phyloP scores from a whole-genome alignment of 1,140 invertebrate species.

The Goniozus legneri region DNA sequence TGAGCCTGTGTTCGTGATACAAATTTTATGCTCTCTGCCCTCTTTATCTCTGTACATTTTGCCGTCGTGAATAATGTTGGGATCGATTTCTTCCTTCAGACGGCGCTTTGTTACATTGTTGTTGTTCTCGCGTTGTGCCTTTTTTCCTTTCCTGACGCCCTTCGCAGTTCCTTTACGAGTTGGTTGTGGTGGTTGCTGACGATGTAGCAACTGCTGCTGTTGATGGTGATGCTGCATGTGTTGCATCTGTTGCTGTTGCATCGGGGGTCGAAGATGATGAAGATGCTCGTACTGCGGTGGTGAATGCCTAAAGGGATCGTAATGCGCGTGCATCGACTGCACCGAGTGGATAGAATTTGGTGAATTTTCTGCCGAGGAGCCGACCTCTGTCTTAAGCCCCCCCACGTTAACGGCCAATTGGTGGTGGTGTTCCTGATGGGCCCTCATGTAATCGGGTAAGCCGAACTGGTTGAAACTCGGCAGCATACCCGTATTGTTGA shows the following conservation, averaged over 20 bases:
- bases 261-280: slow-evolving; percentile 44
- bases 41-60: slow-evolving; percentile 30
- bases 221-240: not conserved
- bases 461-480: slow-evolving; percentile 64
- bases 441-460: slow-evolving; percentile 56
- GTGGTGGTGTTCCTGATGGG: slow-evolving; percentile 43
- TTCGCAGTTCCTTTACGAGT: not conserved
- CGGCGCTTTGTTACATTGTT: slow-evolving; percentile 38
- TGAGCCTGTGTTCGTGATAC: slow-evolving; percentile 31
- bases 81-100: slow-evolving; percentile 32
- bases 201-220: slow-evolving; percentile 17
- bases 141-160: not conserved
- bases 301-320: slow-evolving; percentile 44
- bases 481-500: slow-evolving; percentile 47
- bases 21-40: slow-evolving; percentile 23
- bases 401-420: slow-evolving; percentile 62
- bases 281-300: slow-evolving; percentile 43
- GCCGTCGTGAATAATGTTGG: slow-evolving; percentile 17
- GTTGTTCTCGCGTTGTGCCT: slow-evolving; percentile 25
- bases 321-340: slow-evolving; percentile 37
- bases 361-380: too few relatives aligned
- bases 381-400: slow-evolving; percentile 65
- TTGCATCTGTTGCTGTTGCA: slow-evolving; percentile 7
- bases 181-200: slow-evolving; percentile 1
- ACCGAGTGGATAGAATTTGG: slow-evolving; percentile 51